phyloP scores from a whole-genome alignment of 1,140 invertebrate species.

The Sinonovacula constricta region DNA sequence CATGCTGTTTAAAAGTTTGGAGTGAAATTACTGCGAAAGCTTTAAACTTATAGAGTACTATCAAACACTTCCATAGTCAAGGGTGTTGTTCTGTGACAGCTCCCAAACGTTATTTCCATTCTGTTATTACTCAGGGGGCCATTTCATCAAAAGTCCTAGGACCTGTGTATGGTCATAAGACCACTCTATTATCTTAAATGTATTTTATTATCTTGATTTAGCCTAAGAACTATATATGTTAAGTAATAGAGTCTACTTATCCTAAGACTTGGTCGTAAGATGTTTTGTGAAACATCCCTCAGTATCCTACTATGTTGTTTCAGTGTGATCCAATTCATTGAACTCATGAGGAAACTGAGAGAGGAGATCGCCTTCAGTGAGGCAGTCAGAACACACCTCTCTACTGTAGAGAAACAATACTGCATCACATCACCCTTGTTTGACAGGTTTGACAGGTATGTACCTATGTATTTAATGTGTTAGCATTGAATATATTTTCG shows the following conservation, averaged over 20 bases:
- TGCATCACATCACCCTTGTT: constrained; percentile 58
- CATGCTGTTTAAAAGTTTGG: too few species aligned
- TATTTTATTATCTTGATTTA: background rate
- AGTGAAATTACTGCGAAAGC: too few species aligned
- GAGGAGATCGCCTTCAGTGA: constrained; percentile 29
- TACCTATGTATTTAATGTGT: too few species aligned
- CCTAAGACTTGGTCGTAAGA: background rate
- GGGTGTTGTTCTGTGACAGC: too few species aligned
- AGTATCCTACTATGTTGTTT: background rate
- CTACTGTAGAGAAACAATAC: constrained; percentile 58
- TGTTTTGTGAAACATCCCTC: background rate
- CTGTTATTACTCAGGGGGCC: too few species aligned
- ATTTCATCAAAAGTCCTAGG: too few species aligned
- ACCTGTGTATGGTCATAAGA: too few species aligned
- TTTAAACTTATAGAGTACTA: too few species aligned
- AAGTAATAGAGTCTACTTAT: background rate
- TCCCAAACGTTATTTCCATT: too few species aligned
- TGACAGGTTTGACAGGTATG: constrained; percentile 62
- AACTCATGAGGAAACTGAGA: constrained; percentile 1
- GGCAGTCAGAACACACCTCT: constrained; percentile 47
- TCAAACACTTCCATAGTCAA: too few species aligned
- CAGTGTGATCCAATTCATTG: constrained; percentile 39
- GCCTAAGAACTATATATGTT: background rate
- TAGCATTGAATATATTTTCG: too few species aligned
- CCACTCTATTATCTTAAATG: too few species aligned